Base-by-base conservation (phyloP, 2,888 invertebrate species). In the Caradrina clavipalpis region DNA sequence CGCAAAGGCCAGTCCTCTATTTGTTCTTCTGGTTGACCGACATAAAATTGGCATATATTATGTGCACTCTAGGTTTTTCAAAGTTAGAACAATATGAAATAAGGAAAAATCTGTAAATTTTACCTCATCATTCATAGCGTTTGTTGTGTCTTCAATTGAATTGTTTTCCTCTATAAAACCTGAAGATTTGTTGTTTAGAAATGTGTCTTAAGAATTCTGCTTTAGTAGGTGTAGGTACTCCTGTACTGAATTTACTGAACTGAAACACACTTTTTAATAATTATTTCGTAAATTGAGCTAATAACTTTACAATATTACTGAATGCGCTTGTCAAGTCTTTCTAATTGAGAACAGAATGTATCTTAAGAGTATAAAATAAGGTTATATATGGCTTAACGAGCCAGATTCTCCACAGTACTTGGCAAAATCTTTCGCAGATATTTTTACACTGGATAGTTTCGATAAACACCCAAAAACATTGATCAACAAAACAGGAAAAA, bases 1-100 rank as follows among this genome's bases (percentile, higher is more conserved):
- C 8, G 21, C 22, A 53, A 6, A 54, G 0, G 49, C 79, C 76
- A 68, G 68, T 49, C 76, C 75, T 50, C 26, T 74, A 35, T 76
- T 74, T 73, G 55, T 56, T 49, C 11, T 73, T 73, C 22, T 19
- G 49, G 47, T 47, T 60, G 22, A 54, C 39, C 17, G 35, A 70
- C 39, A 19, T 71, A 19, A 56, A 71, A 63, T 53, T 53, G 45
- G 11, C 21, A 35, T 51, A 70, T 39, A 39, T 51, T n/a, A 55
- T 69, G 50, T 31, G 26, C 47, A 42, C 31, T 39, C 2, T 17
- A 54, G 10, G 21, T 31, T 17, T 21, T n/a, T 8, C 39, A 54
- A 31, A 39, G 21, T 49, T n/a, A n/a, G 26, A 31, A 39, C 15
- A 35, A 55, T 54, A 17, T 21, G n/a, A 10, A 21, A 47, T 21